Evolutionary conservation across 2,888 invertebrate species (phyloP).

Genomic region (Cephus rjabovi): DNA sequence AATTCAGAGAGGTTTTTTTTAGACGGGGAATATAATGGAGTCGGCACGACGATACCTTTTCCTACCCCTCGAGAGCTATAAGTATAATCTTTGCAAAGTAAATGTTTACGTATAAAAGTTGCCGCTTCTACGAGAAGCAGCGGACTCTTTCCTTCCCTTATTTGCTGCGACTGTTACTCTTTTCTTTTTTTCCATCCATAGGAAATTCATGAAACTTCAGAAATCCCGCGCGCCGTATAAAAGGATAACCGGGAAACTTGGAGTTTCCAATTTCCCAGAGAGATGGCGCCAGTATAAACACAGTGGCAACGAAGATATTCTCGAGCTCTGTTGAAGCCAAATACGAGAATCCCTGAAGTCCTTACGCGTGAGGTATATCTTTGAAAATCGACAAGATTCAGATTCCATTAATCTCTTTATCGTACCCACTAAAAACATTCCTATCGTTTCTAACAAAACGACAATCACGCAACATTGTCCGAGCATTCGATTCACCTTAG

Average conservation of each 20-base stretch:
- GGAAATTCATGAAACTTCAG: background rate
- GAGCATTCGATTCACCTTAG: background rate
- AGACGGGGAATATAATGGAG: background rate
- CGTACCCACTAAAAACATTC: background rate
- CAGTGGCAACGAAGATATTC: background rate
- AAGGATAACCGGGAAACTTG: background rate
- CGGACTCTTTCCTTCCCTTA: background rate
- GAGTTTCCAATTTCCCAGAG: background rate
- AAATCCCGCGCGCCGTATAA: background rate
- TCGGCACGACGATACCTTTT: background rate
- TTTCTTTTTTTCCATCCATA: background rate
- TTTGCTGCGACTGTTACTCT: background rate
- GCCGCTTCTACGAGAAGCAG: background rate
- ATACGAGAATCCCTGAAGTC: background rate
- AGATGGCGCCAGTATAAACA: constrained; percentile 7
- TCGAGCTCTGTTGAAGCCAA: background rate
- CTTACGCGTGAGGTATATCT: background rate
- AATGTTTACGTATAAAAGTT: background rate
- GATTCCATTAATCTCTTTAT: background rate
- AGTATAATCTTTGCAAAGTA: background rate
- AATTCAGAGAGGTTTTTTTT: background rate
- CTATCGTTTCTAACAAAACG: background rate
- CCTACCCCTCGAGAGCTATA: background rate
- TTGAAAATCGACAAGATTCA: background rate
- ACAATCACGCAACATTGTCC: background rate